A percentile compares a stretch with the other conserved stretches of the same genome.
phyloP scores from a whole-genome alignment of 2,113 vertebrate genomes.

The Perca flavescens region DNA sequence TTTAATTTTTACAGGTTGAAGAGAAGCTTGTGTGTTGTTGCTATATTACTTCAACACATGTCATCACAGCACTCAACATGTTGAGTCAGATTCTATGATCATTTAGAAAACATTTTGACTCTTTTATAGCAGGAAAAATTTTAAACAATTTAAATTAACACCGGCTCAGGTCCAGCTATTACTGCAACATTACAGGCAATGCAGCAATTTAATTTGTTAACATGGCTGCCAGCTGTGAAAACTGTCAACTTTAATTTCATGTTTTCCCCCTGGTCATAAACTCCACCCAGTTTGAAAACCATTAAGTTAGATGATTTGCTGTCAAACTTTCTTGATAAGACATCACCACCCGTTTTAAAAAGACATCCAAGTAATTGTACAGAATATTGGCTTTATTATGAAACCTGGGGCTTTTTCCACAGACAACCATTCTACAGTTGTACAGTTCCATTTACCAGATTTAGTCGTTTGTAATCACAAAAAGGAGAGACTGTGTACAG shows the following conservation, averaged over 20 bases:
- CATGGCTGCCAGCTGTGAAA: too few relatives aligned
- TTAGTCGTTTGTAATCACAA: constrained; percentile 54
- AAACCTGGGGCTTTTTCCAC: constrained; percentile 90
- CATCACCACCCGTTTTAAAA: neutral
- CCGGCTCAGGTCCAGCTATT: neutral
- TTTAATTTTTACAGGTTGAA: neutral
- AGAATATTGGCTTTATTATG: constrained; percentile 93
- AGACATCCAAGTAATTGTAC: constrained; percentile 76
- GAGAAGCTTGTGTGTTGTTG: neutral
- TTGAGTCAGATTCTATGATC: neutral
- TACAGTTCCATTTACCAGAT: constrained; percentile 85
- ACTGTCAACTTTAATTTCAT: neutral
- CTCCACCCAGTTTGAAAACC: neutral
- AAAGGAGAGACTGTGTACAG: constrained; percentile 54
- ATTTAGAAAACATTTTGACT: neutral
- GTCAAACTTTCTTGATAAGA: neutral
- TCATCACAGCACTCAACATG: neutral
- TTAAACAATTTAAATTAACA: neutral
- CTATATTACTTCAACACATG: neutral
- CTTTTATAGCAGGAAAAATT: neutral
- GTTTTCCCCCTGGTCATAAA: neutral
- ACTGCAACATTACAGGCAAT: neutral
- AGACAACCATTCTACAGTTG: constrained; percentile 88
- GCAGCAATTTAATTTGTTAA: neutral
- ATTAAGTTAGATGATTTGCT: neutral